Conservation (phyloP, 2,888 invertebrate species). For the Mesoligia furuncula region DNA sequence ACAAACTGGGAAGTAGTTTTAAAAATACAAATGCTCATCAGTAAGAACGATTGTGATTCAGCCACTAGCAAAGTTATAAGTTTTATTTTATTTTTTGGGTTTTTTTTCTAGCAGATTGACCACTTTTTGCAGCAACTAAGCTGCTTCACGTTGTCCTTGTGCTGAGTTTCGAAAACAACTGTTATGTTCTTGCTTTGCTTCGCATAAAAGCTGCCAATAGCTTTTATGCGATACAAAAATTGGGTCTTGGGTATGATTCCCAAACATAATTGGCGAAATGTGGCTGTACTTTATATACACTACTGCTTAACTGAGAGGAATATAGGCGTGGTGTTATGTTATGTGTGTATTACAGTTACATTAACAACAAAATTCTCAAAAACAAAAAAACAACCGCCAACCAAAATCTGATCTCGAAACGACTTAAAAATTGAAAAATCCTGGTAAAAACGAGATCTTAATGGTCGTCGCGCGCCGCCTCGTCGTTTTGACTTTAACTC, state of each 20-base stretch:
- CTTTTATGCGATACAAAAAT: background rate
- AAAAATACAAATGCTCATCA: constrained; percentile 28
- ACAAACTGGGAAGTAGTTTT: constrained; percentile 46
- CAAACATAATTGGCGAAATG: background rate
- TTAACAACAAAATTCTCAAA: background rate
- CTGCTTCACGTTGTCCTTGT: background rate
- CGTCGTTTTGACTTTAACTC: background rate
- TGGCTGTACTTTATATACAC: background rate
- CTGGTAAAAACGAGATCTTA: background rate
- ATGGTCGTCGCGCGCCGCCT: fast-evolving
- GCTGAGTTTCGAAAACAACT: background rate
- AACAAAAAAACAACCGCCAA: background rate
- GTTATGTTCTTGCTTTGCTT: background rate
- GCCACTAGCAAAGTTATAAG: background rate
- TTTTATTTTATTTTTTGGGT: background rate
- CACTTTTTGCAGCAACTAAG: background rate
- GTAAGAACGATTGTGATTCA: constrained; percentile 27
- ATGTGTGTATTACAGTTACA: background rate
- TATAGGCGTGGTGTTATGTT: too few relatives aligned
- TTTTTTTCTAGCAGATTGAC: background rate
- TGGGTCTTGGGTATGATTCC: background rate
- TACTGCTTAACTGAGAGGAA: background rate
- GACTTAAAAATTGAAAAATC: background rate
- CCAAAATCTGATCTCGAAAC: background rate
- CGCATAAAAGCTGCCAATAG: too few relatives aligned